phyloP scores from a whole-genome alignment of 2,113 vertebrate species.

The Phycodurus eques region DNA sequence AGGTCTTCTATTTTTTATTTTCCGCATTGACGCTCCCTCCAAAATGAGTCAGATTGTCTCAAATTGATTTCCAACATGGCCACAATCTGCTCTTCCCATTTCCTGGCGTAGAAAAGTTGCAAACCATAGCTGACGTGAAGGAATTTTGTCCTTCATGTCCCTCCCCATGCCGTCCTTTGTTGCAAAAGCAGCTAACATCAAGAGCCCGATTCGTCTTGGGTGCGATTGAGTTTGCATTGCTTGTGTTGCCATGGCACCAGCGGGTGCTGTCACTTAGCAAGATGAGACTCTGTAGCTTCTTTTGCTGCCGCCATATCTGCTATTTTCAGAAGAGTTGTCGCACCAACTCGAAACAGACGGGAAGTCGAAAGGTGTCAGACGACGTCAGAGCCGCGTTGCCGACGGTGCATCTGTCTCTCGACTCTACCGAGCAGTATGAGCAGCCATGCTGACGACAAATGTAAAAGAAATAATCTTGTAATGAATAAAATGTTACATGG shows the following conservation, averaged over 20 bases:
- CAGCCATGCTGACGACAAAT: background rate
- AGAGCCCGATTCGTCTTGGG: slow-evolving; percentile 66
- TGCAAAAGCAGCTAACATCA: slow-evolving; percentile 47
- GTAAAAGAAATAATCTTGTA: background rate
- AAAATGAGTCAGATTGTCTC: background rate
- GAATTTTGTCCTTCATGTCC: slow-evolving; percentile 38
- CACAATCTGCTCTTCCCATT: background rate
- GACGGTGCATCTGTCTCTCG: slow-evolving; percentile 3
- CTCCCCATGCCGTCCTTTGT: slow-evolving; percentile 33
- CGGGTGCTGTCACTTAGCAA: slow-evolving; percentile 52
- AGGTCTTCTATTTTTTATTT: background rate
- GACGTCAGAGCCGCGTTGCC: slow-evolving; percentile 5
- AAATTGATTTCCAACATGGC: slow-evolving; percentile 5
- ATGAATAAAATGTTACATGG: background rate
- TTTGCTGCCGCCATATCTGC: slow-evolving; percentile 23
- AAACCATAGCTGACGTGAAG: slow-evolving; percentile 24
- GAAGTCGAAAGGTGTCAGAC: slow-evolving; percentile 8
- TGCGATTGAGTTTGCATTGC: slow-evolving; percentile 59
- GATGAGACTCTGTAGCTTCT: slow-evolving; percentile 34
- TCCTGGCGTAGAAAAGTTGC: slow-evolving; percentile 11
- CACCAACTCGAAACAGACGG: slow-evolving; percentile 7
- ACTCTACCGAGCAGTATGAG: background rate
- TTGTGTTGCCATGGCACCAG: slow-evolving; percentile 68
- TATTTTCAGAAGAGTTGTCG: slow-evolving; percentile 21
- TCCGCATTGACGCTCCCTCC: background rate